phyloP scores from a whole-genome alignment of 2,888 invertebrate species.

The Petrolisthes manimaculis region DNA sequence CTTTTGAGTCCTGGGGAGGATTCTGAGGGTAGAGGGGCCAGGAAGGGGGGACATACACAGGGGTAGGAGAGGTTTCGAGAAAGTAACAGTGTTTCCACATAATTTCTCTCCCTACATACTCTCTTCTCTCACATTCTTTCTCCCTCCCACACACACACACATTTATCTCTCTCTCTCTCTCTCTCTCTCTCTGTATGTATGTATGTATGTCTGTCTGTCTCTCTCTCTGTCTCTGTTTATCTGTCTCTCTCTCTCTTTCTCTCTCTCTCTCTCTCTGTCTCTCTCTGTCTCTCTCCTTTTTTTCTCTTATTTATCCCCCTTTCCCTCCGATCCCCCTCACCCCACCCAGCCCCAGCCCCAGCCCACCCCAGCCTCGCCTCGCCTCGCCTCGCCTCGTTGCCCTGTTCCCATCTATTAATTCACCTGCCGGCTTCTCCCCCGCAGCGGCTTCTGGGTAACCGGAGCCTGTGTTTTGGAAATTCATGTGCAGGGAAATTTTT shows the following conservation, averaged over 20 bases:
- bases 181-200: background rate
- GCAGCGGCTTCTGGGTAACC: conserved; percentile 18
- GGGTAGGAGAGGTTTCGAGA: background rate
- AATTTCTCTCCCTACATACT: background rate
- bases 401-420: conserved; percentile 20
- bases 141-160: background rate
- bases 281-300: background rate
- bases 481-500: conserved; percentile 18
- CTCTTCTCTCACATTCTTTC: background rate
- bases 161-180: background rate
- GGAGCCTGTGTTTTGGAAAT: background rate
- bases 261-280: background rate
- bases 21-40: background rate
- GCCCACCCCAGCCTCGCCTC: background rate
- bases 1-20: background rate
- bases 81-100: too few species aligned
- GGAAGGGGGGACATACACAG: background rate
- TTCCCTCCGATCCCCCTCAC: background rate
- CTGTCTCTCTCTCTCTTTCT: background rate
- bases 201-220: too few species aligned
- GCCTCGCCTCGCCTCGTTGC: background rate
- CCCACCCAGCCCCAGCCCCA: background rate
- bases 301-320: background rate
- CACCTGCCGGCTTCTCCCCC: background rate
- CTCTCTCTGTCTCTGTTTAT: background rate